Base-by-base conservation (phyloP, 2,888 invertebrate genomes). In the Sphecodes monilicornis region DNA sequence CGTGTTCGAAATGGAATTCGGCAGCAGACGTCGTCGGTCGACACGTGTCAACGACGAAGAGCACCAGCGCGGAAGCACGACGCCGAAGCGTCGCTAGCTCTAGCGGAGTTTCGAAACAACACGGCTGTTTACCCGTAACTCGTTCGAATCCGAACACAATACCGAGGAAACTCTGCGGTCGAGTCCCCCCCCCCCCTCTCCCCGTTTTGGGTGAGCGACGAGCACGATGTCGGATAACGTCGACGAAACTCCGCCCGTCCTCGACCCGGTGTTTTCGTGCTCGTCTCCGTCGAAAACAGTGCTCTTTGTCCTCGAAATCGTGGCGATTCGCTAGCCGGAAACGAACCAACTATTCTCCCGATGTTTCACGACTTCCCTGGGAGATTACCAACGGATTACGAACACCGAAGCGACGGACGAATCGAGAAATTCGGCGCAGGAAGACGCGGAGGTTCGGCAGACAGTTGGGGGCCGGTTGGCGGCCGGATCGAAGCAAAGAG, bases 61-160 rank as follows among this genome's bases (percentile, higher is more conserved):
- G 60, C 18, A 26, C 60, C 50, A 22, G 50, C 50, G 64, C 60
- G 29, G 13, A 16, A 60, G 3, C 32, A 18, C 18, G 64, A 32
- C 64, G 64, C 32, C 64, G 3, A 8, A 10, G 18, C 64, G 64
- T 64, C 66, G 66, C 32, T 22, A 1, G 22, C 64, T 22, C 82
- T 54, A 64, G 68, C 81, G 54, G 75, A 84, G 84, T 81, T 82
- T 76, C 72, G 46, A 73, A 78, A 72, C 68, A 76, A 57, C 70
- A 39, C 60, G 60, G 46, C 57, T 78, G 78, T 84, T 76, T 84
- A 82, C 66, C 50, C 71, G 82, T 77, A 76, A 82, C 78, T 76
- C 66, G 74, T 13, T 75, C 29, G 78, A 76, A 84, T 84, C 84
- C 10, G 82, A 76, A 78, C 76, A 60, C 75, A 78, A 76, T 66